Evolutionary conservation across 2,888 invertebrate genomes (phyloP).

Genomic region (Tholera decimalis): DNA sequence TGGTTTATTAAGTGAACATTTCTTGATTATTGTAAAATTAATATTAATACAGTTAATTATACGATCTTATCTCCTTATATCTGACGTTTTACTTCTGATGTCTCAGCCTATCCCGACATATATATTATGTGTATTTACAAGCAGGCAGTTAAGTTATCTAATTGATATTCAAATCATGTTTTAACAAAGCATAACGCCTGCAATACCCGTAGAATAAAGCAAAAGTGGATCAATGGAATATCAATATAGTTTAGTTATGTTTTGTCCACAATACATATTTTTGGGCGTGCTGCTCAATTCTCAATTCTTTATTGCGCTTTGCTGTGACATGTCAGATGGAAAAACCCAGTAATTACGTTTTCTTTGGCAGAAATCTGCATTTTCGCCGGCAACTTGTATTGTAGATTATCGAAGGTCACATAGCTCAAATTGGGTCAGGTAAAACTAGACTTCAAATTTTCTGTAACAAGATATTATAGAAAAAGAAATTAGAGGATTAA

Average conservation of each 20-base stretch:
- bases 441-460: background rate
- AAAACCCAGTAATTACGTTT: background rate
- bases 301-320: background rate
- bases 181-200: background rate
- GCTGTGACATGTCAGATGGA: too few species aligned
- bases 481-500: too few species aligned
- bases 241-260: background rate
- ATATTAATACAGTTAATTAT: background rate
- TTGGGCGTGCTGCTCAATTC: background rate
- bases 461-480: too few species aligned
- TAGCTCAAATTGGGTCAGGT: background rate
- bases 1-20: too few species aligned
- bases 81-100: too few species aligned
- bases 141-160: too few species aligned
- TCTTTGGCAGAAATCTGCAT: background rate
- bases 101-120: too few species aligned
- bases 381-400: background rate
- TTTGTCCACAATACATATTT: background rate
- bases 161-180: background rate
- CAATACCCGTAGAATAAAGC: background rate
- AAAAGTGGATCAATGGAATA: background rate
- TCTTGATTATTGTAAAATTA: too few species aligned
- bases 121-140: too few species aligned
- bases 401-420: slow-evolving; percentile 4
- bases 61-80: too few species aligned